A percentile compares a stretch with the other conserved stretches of the same genome.
These are phyloP conservation scores for Catostylus mosaicus DNA, from an alignment of 30 jellyfish, hydroid and myxozoan genomes.

Conservation along the genomic window DNA sequence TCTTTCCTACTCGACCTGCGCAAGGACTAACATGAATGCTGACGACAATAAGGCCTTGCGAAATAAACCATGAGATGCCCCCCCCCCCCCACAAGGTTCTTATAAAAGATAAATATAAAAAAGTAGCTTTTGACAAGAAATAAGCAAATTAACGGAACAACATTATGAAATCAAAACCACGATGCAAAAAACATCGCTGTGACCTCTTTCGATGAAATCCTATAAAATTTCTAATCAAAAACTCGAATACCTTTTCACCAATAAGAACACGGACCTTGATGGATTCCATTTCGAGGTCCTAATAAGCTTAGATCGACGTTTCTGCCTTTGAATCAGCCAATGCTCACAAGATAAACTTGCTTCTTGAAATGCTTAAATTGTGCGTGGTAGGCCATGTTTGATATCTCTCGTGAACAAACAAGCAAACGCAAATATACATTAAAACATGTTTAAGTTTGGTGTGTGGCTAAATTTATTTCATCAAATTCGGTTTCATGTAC, in stretches of 20 bases:
- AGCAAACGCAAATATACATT: neutral
- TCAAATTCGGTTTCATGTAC: neutral
- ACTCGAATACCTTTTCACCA: neutral
- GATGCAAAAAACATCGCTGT: neutral
- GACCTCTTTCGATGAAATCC: conserved; percentile 2
- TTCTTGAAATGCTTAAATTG: neutral
- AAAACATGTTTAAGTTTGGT: neutral
- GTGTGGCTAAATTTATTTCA: neutral
- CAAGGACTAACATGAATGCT: too few relatives aligned
- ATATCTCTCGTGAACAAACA: neutral
- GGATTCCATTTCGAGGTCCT: neutral
- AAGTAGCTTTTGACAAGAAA: too few relatives aligned
- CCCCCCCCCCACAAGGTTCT: too few relatives aligned
- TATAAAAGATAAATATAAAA: too few relatives aligned
- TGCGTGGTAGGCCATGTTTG: neutral
- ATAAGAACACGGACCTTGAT: neutral
- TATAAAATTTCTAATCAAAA: neutral
- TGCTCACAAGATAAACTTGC: neutral
- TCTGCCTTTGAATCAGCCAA: neutral
- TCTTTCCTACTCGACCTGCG: too few relatives aligned
- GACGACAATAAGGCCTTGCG: too few relatives aligned
- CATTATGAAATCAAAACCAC: too few relatives aligned
- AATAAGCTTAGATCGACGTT: neutral
- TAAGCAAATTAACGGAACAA: too few relatives aligned
- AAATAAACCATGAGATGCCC: too few relatives aligned